Evolutionary conservation across 2,113 vertebrate species (phyloP).

Genomic region (Apus apus): DNA sequence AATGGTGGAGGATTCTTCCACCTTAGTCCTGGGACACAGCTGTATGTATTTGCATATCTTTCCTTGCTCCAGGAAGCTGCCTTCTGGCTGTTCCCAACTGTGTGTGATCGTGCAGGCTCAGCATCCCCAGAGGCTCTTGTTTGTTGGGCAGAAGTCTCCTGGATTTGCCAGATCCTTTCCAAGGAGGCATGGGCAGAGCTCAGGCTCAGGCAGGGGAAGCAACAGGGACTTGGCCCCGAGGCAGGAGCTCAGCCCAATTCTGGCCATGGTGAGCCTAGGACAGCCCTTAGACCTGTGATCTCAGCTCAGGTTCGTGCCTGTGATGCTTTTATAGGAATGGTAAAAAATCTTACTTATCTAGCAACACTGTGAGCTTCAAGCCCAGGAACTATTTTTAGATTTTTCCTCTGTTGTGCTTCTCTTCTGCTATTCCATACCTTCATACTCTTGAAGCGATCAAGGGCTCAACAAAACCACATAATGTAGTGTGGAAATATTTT

Average conservation of each 20-base stretch:
- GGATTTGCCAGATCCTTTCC: not conserved
- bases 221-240: fast-evolving
- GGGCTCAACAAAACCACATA: not conserved
- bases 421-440: not conserved
- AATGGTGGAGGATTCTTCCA: not conserved
- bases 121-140: not conserved
- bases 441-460: not conserved
- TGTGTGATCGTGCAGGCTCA: fast-evolving
- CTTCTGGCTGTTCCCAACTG: not conserved
- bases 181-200: not conserved
- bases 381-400: not conserved
- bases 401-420: not conserved
- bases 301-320: not conserved
- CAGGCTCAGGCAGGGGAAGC: not conserved
- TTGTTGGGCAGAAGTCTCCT: not conserved
- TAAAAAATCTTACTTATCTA: not conserved
- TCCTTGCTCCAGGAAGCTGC: not conserved
- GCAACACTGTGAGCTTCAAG: not conserved
- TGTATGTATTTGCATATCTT: not conserved
- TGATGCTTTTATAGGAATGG: not conserved
- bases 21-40: not conserved
- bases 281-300: not conserved
- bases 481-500: not conserved
- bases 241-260: not conserved
- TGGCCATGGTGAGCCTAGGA: not conserved